Evolutionary conservation across 2,888 invertebrate genomes (phyloP), one percentile per base, ranked within the genome.

Genomic region (Oligia strigilis): DNA sequence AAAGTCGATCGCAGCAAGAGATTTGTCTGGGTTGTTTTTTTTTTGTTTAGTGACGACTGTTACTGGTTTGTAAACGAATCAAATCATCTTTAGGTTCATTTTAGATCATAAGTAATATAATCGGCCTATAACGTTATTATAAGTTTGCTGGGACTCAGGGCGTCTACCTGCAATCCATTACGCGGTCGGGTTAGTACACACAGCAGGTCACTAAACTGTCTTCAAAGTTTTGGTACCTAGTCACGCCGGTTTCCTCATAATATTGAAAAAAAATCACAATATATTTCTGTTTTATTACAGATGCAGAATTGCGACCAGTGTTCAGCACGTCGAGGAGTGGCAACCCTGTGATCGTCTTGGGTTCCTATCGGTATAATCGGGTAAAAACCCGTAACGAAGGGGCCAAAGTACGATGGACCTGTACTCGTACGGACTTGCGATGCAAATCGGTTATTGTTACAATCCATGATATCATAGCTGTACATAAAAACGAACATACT

Each of bases 391-490:
- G 14, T 1, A 2, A 9, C 17, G 52, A 52, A 9, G 52, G 36
- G 9, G 8, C 52, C 36, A 78, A 62, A 55, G 23, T 79, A 0
- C 78, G 78, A 0, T 78, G 78, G 79, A 40, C 62, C 2, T 78
- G 78, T 55, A 78, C 60, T 23, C 67, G 70, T 9, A 69, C 62
- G 1, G 70, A 49, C 17, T 52, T 52, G 43, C 62, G 36, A 4
- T 78, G 78, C n/a, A 78, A 46, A 69, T 69, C 80, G 2, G 4
- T 78, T 29, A 69, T 78, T 14, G 17, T 79, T 17, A 78, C 78
- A 19, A 2, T 78, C 4, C 0, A 77, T 46, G 36, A 66, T 66
- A 4, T 58, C 17, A 66, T 77, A 43, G 55, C 14, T n/a, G 11
- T 14, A 19, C 77, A 78, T 78, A 65, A 55, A 78, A 46, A 36